Evolutionary conservation across 2,113 vertebrate species (phyloP), one percentile per base, ranked within the genome.

Genomic region (Athene cunicularia): DNA sequence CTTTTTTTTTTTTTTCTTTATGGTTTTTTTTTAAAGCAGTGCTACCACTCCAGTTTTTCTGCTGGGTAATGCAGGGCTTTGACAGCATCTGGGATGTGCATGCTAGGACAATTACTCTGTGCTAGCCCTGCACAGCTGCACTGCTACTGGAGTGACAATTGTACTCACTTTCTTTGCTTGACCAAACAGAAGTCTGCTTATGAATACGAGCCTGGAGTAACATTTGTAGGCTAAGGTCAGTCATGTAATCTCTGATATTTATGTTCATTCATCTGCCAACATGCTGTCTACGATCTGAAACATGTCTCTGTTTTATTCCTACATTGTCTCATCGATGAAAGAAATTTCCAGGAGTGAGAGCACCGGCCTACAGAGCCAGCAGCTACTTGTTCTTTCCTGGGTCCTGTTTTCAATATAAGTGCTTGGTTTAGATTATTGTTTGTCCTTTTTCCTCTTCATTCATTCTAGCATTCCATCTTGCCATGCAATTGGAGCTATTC

Each of bases 351-450:
- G 84, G 70, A 92, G 66, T 50, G 43, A 43, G 32, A 14, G 27
- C 41, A 33, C 39, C 81, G 53, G 64, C 60, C 77, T 75, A 60
- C 30, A 70, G 62, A 86, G 56, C 15, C 86, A 91, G 27, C 43
- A 94, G 72, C 91, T 92, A 41, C 83, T 92, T 76, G 68, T 81
- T 93, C 70, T 82, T 92, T 66, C 84, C 73, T 93, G 80, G 41
- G 73, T 94, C 93, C 96, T 95, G 95, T 95, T 97, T 95, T 76
- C 89, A 97, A 95, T 96, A 93, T 89, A 89, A 93, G 58, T 17
- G 13, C 37, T 96, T 80, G 94, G 96, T 95, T 95, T 95, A 95
- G 70, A 93, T 97, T 89, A 97, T 97, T 95, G 94, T 97, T 95
- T 66, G 86, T 97, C 66, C 62, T 95, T 92, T 82, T 94, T 50